Evolutionary conservation across 2,113 vertebrate species (phyloP), one percentile per base, ranked within the genome.

Genomic region (Prunella fulvescens): DNA sequence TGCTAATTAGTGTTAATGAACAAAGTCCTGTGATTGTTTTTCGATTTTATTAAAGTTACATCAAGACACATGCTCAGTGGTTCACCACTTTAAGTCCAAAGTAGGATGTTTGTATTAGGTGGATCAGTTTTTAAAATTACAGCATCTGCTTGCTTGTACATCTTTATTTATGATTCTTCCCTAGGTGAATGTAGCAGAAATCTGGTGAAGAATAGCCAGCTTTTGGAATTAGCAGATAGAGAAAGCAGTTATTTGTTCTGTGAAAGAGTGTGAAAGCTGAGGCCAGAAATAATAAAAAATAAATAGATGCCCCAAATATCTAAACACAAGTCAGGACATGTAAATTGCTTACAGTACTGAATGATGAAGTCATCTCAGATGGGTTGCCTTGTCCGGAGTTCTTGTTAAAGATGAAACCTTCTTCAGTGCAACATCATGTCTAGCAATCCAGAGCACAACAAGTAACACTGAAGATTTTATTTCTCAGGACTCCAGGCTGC

Each of bases 121-220:
- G 93, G 94, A 96, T 98, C 81, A 72, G 25, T 97, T 94, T 97
- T 95, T 97, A 94, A 98, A 98, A 98, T 97, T 96, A 98, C 96
- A 98, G 93, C 97, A 98, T 97, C 98, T 98, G 97, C 96, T 98
- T 97, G 93, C 96, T 97, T 97, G 96, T 97, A 98, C 95, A 97
- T 96, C 93, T 97, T 98, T 97, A 96, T 97, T 97, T 98, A 95
- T 97, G 96, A 98, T 98, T 97, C 97, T 96, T 98, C 98, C 97
- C 97, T 86, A 96, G 98, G 94, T 76, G 66, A 97, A 96, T 97
- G 42, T 97, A 91, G 77, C 16, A 40, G 92, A 92, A 96, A 88
- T 53, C 95, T 16, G 47, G 93, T 91, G 96, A 97, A 95, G 94
- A 95, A 97, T 92, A 97, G 96, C 91, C 98, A 98, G 98, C 98